Evolutionary conservation across 1,140 invertebrate genomes (phyloP).

Genomic region (Rhyacophila brunnea): DNA sequence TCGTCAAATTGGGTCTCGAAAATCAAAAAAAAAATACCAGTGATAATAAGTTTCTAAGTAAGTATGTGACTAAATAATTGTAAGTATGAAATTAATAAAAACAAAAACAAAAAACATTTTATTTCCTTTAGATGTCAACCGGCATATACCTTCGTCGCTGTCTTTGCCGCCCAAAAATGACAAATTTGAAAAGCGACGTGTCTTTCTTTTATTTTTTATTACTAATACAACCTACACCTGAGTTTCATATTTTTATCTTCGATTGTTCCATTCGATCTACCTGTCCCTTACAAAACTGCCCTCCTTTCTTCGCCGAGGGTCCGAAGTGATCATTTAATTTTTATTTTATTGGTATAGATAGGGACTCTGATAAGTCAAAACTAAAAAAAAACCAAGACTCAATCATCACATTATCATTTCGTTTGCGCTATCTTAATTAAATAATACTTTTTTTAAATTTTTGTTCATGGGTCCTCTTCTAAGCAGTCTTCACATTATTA

Average conservation of each 20-base stretch:
- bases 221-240: background rate
- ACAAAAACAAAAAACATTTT: too few relatives aligned
- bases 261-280: background rate
- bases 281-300: background rate
- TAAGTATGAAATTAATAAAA: too few relatives aligned
- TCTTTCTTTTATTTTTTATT: constrained; percentile 10
- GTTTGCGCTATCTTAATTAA: too few relatives aligned
- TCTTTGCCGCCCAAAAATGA: constrained; percentile 25
- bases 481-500: too few relatives aligned
- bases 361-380: background rate
- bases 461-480: too few relatives aligned
- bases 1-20: too few relatives aligned
- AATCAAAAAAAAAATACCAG: too few relatives aligned
- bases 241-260: too few relatives aligned
- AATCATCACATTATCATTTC: background rate
- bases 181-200: constrained; percentile 17
- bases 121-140: background rate
- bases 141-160: constrained; percentile 10
- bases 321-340: constrained; percentile 1
- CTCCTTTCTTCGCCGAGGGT: constrained; percentile 1
- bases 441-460: too few relatives aligned
- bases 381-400: background rate
- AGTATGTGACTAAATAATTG: too few relatives aligned
- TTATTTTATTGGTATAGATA: background rate
- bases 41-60: too few relatives aligned